Percentiles rank a stretch among this genome's conserved stretches.
phyloP scores from a whole-genome alignment of 2,888 invertebrate genomes.

The Esperia sulphurella region DNA sequence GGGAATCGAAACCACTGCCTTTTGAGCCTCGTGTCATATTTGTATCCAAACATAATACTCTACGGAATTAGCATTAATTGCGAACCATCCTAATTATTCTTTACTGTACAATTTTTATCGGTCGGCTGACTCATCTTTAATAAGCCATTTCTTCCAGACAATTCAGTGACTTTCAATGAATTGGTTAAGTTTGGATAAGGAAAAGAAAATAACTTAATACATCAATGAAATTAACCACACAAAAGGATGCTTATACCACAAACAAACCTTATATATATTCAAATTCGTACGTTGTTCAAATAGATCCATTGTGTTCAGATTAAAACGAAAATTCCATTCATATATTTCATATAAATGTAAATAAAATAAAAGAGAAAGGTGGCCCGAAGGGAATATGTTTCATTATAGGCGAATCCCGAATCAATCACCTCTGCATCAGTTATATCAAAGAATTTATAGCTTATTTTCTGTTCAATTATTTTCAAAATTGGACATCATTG shows the following conservation, averaged over 20 bases:
- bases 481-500: background rate
- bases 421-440: conserved; percentile 47
- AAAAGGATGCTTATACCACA: background rate
- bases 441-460: conserved; percentile 28
- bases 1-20: too few relatives aligned
- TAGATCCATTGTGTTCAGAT: conserved; percentile 27
- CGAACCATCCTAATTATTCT: too few relatives aligned
- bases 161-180: too few relatives aligned
- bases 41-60: too few relatives aligned
- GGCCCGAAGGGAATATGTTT: conserved; percentile 41
- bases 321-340: conserved; percentile 44
- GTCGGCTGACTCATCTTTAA: too few relatives aligned
- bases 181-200: too few relatives aligned
- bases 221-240: too few relatives aligned
- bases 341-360: conserved; percentile 60
- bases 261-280: background rate
- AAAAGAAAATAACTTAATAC: too few relatives aligned
- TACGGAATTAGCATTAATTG: too few relatives aligned
- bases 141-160: too few relatives aligned
- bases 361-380: conserved; percentile 35
- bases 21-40: too few relatives aligned
- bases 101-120: too few relatives aligned
- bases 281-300: conserved; percentile 5
- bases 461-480: background rate
- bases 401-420: conserved; percentile 37